Percentiles rank a stretch among this genome's conserved stretches.
Evolutionary conservation across 2,888 invertebrate species (phyloP).

Genomic region (Pristionchus maxplancki): DNA sequence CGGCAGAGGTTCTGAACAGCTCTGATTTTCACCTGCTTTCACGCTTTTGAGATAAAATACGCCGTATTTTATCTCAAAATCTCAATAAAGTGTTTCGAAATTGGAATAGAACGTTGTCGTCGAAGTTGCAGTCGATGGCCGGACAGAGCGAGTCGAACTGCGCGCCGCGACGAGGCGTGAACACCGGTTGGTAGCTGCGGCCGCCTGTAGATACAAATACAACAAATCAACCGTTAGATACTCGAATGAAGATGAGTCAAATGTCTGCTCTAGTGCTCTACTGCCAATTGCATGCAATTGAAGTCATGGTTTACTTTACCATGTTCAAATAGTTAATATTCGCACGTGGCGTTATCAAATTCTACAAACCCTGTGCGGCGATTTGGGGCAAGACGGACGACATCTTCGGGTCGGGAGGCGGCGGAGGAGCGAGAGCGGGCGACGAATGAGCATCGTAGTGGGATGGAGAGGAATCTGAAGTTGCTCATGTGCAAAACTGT

Average conservation of each 20-base stretch:
- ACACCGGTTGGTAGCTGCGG: conserved; percentile 41
- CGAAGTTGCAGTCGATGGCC: conserved; percentile 63
- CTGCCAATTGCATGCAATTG: too few relatives aligned
- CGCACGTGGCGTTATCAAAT: too few relatives aligned
- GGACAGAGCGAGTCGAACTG: conserved; percentile 63
- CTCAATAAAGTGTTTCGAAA: too few relatives aligned
- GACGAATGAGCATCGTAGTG: background rate
- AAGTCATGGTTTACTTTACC: too few relatives aligned
- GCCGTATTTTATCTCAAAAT: too few relatives aligned
- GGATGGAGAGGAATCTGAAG: background rate
- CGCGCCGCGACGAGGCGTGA: conserved; percentile 61
- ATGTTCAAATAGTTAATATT: too few relatives aligned
- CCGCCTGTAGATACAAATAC: background rate
- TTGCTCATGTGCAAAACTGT: background rate
- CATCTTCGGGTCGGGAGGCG: conserved; percentile 26
- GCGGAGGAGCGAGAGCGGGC: conserved; percentile 32
- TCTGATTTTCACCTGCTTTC: background rate
- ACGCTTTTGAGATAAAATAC: background rate
- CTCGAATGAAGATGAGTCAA: too few relatives aligned
- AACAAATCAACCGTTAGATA: background rate
- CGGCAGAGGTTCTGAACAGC: conserved; percentile 66
- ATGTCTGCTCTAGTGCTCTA: too few relatives aligned
- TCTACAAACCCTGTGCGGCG: conserved; percentile 9
- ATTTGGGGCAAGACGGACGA: background rate
- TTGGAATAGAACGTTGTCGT: conserved; percentile 57